These are phyloP conservation scores for Chinchilla lanigera DNA, from an alignment of 2,113 vertebrate genomes.

Conservation along the genomic window DNA sequence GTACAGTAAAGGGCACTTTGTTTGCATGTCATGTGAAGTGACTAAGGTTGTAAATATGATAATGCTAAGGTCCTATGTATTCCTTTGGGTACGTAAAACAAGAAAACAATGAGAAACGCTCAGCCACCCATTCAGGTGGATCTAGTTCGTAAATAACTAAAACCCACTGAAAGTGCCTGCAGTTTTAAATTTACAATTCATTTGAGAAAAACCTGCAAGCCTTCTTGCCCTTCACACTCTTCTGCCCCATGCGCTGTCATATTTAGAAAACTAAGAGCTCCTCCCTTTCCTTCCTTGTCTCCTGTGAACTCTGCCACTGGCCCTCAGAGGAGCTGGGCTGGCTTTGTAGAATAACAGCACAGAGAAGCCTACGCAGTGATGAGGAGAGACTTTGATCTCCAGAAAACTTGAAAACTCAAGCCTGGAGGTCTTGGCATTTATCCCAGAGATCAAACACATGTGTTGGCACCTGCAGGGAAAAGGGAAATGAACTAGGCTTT, in stretches of 20 bases:
- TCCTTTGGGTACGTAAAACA: not conserved
- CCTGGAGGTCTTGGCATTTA: constrained; percentile 76
- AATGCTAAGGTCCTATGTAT: not conserved
- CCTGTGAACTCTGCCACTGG: constrained; percentile 53
- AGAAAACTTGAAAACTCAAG: constrained; percentile 75
- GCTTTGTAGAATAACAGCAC: constrained; percentile 70
- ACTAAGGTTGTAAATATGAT: not conserved
- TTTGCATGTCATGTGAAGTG: constrained; percentile 26
- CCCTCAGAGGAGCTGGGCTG: constrained; percentile 66
- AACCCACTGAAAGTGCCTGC: constrained; percentile 12
- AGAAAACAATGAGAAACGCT: not conserved
- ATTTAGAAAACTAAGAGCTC: constrained; percentile 37
- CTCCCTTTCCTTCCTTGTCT: constrained; percentile 33
- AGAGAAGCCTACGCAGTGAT: constrained; percentile 65
- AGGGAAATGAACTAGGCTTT: constrained; percentile 76
- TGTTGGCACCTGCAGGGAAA: constrained; percentile 77
- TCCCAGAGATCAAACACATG: constrained; percentile 82
- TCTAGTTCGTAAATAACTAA: constrained; percentile 56
- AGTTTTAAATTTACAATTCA: constrained; percentile 41
- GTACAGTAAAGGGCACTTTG: not conserved
- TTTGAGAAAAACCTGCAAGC: constrained; percentile 31
- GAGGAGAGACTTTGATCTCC: constrained; percentile 77
- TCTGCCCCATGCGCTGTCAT: not conserved
- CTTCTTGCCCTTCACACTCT: constrained; percentile 13
- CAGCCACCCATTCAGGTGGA: not conserved